Evolutionary conservation across 2,888 invertebrate genomes (phyloP), one percentile per base, ranked within the genome.

Genomic region (Ariolimax columbianus): DNA sequence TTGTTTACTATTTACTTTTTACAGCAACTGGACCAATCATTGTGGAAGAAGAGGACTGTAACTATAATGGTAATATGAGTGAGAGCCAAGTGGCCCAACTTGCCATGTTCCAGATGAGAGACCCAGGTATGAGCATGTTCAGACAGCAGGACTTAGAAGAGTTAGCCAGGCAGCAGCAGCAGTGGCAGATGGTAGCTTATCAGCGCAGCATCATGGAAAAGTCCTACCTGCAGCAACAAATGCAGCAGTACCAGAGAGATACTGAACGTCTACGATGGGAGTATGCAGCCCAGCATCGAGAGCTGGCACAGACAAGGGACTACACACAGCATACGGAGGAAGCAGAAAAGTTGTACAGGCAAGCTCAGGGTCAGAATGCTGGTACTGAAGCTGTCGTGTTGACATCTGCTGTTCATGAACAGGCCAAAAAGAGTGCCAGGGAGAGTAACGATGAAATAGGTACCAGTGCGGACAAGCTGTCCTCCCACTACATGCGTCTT

Each of bases 191-290:
- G 85, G 85, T 85, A 33, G 85, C 85, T 55, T 85, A 85, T 66
- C 85, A 85, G 38, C 81, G 85, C 38, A 85, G 85, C 78, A 82
- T 85, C 85, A 85, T 85, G 85, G 85, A 85, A 63, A 85, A 85
- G 72, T 82, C 85, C 30, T 85, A 85, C 38, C 70, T 85, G 36
- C 85, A 85, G 70, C 85, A 85, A n/a, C 85, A 85, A 26, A 82
- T 85, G 82, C 85, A 85, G 33, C 85, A 85, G 72, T 85, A 85
- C 55, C 82, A 85, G 68, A 68, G 85, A 7, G 85, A 85, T 43
- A 82, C 85, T 51, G 85, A 85, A 43, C 77, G 85, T 23, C 82
- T 85, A 14, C 43, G 85, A 9, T 85, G 85, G 85, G 85, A 85
- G 47, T 85, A 77, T 77, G 82, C 77, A 30, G 77, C 85, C 23